Percentiles rank a stretch among this genome's conserved stretches.
These are phyloP conservation scores for Atherix ibis DNA, from an alignment of 2,888 invertebrate genomes.

Conservation along the genomic window DNA sequence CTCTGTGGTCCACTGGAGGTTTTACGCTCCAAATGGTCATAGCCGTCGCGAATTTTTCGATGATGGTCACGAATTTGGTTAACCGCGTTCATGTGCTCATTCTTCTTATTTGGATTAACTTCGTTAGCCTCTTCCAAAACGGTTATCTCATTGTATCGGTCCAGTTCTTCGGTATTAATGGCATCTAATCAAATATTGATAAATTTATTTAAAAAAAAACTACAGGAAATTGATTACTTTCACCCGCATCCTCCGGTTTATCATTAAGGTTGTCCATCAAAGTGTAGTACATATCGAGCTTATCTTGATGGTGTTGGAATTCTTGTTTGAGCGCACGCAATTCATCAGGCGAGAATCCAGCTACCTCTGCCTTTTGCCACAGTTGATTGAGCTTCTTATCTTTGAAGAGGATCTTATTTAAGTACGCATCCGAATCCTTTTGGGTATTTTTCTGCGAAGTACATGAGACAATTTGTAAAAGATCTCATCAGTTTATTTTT, in stretches of 20 bases:
- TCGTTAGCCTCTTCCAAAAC: constrained; percentile 38
- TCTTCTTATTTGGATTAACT: constrained; percentile 31
- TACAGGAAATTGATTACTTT: no score
- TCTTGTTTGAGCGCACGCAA: constrained; percentile 70
- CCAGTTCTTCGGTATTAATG: constrained; percentile 55
- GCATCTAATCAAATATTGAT: constrained; percentile 43
- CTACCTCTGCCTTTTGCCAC: constrained; percentile 76
- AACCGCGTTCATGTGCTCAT: constrained; percentile 47
- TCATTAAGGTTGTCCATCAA: constrained; percentile 55
- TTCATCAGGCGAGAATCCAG: constrained; percentile 77
- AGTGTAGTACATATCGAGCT: constrained; percentile 77
- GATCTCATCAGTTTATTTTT: no score
- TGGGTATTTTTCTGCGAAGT: no score
- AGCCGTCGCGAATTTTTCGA: constrained; percentile 57
- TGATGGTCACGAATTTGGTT: constrained; percentile 61
- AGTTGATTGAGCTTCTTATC: constrained; percentile 80
- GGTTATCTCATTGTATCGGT: constrained; percentile 53
- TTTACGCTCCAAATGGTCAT: constrained; percentile 56
- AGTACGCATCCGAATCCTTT: constrained; percentile 38
- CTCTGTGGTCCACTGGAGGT: constrained; percentile 63
- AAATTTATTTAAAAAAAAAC: no score
- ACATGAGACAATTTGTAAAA: no score
- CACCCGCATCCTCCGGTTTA: no score
- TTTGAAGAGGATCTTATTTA: constrained; percentile 64
- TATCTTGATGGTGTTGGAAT: constrained; percentile 82